Conservation (phyloP, 2,113 vertebrate species). For the Echinops telfairi region DNA sequence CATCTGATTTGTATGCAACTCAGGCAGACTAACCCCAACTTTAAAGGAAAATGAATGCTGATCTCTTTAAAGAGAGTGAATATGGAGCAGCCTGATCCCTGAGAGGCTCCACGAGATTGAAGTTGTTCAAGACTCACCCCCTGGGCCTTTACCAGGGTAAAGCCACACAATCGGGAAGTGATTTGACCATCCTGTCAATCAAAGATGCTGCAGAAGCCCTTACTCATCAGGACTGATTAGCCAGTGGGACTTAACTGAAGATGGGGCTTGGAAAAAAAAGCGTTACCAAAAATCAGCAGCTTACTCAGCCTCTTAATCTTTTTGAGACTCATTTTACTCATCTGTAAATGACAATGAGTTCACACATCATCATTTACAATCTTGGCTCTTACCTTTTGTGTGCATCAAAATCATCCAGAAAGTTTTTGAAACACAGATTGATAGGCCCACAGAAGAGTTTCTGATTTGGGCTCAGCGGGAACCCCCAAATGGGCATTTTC, state of each 20-base stretch:
- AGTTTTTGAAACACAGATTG: background rate
- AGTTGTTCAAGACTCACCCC: slow-evolving; percentile 71
- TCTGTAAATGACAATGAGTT: slow-evolving; percentile 44
- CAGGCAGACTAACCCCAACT: slow-evolving; percentile 83
- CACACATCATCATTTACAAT: slow-evolving; percentile 3
- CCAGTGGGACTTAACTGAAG: background rate
- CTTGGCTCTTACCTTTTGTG: background rate
- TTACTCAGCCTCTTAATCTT: slow-evolving; percentile 15
- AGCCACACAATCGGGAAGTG: slow-evolving; percentile 54
- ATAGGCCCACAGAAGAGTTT: background rate
- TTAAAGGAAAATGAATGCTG: slow-evolving; percentile 85
- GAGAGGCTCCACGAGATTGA: slow-evolving; percentile 80
- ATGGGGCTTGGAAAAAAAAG: background rate
- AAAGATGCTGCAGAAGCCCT: slow-evolving; percentile 23
- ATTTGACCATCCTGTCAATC: slow-evolving; percentile 73
- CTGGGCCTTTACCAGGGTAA: slow-evolving; percentile 40
- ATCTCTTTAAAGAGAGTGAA: slow-evolving; percentile 85
- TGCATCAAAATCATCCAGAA: background rate
- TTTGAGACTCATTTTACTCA: slow-evolving; percentile 39
- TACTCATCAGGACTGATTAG: slow-evolving; percentile 44
- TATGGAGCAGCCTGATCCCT: slow-evolving; percentile 83
- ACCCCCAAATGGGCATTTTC: background rate
- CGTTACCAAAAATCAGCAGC: background rate
- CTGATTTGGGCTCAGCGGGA: background rate
- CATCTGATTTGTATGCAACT: slow-evolving; percentile 85